Evolutionary conservation across 2,888 invertebrate genomes (phyloP), one percentile per base, ranked within the genome.

Genomic region (Dromius quadrimaculatus): DNA sequence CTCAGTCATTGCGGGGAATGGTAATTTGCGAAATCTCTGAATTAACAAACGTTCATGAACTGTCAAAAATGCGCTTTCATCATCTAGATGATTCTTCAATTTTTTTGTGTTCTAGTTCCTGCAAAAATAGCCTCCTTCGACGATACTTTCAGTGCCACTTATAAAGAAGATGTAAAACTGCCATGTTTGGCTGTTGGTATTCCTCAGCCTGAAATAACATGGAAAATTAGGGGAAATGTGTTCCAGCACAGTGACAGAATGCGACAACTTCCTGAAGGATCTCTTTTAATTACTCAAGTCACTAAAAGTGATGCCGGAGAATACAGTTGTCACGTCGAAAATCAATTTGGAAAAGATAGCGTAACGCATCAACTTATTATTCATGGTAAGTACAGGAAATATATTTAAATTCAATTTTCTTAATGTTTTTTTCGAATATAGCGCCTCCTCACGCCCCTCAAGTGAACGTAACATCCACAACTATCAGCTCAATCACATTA

Each of bases 51-150:
- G n/a, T n/a, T n/a, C n/a, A n/a, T n/a, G n/a, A n/a, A n/a, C n/a
- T n/a, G n/a, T n/a, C n/a, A n/a, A n/a, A n/a, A n/a, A n/a, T n/a
- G n/a, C n/a, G n/a, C n/a, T n/a, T n/a, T n/a, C n/a, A n/a, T n/a
- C n/a, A n/a, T 23, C 17, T 19, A 32, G n/a, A n/a, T n/a, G n/a
- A n/a, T n/a, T n/a, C n/a, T n/a, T n/a, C n/a, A n/a, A n/a, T n/a
- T n/a, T n/a, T n/a, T n/a, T n/a, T n/a, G n/a, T 50, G 74, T 80
- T 84, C 72, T 80, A 93, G 97, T 95, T 71, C 94, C 96, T 47
- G 97, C 97, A 1, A 94, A 94, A 81, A 96, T 97, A 76, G 95
- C 96, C 45, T 96, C 96, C 0, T 97, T 97, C 82, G 95, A 97
- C 79, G 93, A 94, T 79, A 91, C 92, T n/a, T 93, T 96, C 81